These are phyloP conservation scores for Dryomyza anilis DNA, from an alignment of 2,888 invertebrate genomes.

Conservation along the genomic window DNA sequence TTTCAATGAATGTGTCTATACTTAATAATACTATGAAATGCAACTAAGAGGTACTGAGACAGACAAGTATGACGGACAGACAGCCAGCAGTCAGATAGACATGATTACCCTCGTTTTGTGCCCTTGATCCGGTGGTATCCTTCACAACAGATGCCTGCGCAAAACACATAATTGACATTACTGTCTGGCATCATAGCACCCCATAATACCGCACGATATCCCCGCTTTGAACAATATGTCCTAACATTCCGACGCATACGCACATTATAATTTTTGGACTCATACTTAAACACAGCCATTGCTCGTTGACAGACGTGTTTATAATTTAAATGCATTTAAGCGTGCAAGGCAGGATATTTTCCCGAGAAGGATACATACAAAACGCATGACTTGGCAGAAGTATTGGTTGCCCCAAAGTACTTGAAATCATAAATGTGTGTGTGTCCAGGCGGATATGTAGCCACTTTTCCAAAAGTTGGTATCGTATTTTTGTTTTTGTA, in stretches of 20 bases:
- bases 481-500: constrained; percentile 12
- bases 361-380: not conserved
- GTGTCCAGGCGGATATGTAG: constrained; percentile 25
- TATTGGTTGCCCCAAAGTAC: constrained; percentile 11
- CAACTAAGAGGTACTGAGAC: no score
- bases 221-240: no score
- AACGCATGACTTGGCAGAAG: not conserved
- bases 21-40: not conserved
- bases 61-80: no score
- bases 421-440: not conserved
- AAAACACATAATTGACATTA: constrained; percentile 14
- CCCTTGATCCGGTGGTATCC: constrained; percentile 16
- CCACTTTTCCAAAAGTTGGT: constrained; percentile 26
- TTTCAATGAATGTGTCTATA: no score
- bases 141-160: not conserved
- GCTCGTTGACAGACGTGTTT: constrained; percentile 35
- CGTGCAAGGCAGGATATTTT: constrained; percentile 41
- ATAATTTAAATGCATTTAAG: constrained; percentile 54
- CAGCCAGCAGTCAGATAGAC: no score
- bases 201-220: no score
- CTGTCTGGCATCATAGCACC: constrained; percentile 7
- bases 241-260: not conserved
- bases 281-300: not conserved
- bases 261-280: constrained; percentile 8
- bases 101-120: constrained; percentile 5